phyloP scores from a whole-genome alignment of 2,797 vertebrate genomes.

The Lutjanus argentimaculatus region DNA sequence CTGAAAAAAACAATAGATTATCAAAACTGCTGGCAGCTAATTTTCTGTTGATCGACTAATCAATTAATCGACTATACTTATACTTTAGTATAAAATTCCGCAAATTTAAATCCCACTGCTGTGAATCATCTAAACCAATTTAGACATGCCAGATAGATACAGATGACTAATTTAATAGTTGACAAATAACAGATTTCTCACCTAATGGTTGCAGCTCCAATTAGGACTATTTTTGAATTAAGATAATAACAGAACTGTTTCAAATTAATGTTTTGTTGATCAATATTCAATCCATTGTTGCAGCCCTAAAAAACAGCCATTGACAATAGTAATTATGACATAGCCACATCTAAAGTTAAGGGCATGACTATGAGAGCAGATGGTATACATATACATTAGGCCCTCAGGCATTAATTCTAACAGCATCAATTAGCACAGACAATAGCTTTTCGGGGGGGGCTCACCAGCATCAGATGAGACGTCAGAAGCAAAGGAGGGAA shows the following conservation, averaged over 20 bases:
- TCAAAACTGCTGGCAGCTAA: no score
- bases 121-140: no score
- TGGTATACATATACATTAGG: background rate
- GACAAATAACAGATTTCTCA: no score
- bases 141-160: no score
- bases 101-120: no score
- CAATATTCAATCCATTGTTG: background rate
- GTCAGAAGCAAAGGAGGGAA: conserved; percentile 91
- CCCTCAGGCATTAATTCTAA: background rate
- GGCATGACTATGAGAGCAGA: background rate
- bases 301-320: background rate
- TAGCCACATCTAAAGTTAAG: background rate
- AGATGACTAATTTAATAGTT: no score
- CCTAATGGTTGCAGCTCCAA: no score
- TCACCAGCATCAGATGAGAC: conserved; percentile 92
- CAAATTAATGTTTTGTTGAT: background rate
- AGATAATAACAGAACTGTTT: background rate
- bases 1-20: no score
- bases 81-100: no score
- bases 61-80: no score
- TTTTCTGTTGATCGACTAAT: no score
- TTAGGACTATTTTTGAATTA: no score
- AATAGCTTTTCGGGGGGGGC: conserved; percentile 30
- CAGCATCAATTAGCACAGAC: conserved; percentile 40
- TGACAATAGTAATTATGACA: background rate